These are phyloP conservation scores for Netelia melanura DNA, from an alignment of 2,888 invertebrate genomes.

Conservation along the genomic window DNA sequence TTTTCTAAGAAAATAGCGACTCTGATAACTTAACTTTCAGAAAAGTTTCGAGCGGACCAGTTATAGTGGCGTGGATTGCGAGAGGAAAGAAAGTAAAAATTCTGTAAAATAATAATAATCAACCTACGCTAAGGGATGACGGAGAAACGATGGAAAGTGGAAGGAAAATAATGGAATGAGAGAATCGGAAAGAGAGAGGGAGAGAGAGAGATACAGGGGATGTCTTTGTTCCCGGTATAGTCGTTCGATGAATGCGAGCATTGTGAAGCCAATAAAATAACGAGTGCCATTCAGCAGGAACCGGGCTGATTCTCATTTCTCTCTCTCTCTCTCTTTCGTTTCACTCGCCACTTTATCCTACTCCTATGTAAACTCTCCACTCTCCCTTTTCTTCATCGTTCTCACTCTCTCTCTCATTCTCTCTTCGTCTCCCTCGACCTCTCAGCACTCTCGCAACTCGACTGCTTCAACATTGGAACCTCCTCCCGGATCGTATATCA, in stretches of 20 bases:
- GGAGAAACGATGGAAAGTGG: conserved; percentile 3
- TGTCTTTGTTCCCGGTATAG: conserved; percentile 58
- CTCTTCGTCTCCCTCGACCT: conserved; percentile 26
- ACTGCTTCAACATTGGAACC: conserved; percentile 9
- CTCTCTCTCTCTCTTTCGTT: conserved; percentile 30
- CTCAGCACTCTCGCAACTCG: neutral
- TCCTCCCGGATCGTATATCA: neutral
- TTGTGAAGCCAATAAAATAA: conserved; percentile 69
- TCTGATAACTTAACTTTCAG: conserved; percentile 34
- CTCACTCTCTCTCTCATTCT: conserved; percentile 25
- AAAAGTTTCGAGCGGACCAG: neutral
- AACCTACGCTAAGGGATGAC: neutral
- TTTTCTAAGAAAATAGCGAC: conserved; percentile 16
- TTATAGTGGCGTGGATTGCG: neutral
- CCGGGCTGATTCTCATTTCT: conserved; percentile 14
- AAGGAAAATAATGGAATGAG: conserved; percentile 13
- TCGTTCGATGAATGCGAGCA: conserved; percentile 67
- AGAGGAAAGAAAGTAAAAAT: neutral
- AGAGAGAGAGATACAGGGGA: conserved; percentile 35
- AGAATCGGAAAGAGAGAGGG: conserved; percentile 33
- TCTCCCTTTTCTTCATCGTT: conserved; percentile 31
- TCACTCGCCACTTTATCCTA: conserved; percentile 49
- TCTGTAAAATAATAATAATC: neutral
- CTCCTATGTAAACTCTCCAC: conserved; percentile 54
- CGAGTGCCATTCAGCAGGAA: conserved; percentile 64